Evolutionary conservation across 53 echinoderm and acorn worm species (phyloP), one percentile per base, ranked within the genome.

Genomic region (Luidia sarsii): DNA sequence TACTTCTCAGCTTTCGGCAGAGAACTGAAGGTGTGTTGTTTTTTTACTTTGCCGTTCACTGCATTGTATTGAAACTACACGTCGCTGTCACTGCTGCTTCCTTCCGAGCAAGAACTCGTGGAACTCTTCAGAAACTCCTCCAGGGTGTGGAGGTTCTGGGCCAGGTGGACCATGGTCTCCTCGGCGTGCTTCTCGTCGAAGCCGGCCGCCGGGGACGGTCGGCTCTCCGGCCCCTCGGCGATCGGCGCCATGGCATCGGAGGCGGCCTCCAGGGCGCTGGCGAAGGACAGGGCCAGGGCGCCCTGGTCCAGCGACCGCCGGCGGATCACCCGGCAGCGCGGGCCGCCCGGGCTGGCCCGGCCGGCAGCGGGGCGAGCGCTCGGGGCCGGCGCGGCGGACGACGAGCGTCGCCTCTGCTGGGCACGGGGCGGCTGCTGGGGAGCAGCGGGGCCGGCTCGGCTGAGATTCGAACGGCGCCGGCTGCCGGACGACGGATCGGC

Each of bases 131-230:
- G 65, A 35, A 95, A 92, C 7, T 77, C 66, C 55, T 95, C 92
- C 30, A 95, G 64, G n/a, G 89, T 95, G 0, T 89, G 37, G 20
- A 95, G 77, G 59, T 95, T 92, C n/a, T 59, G 56, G n/a, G 87
- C 92, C 64, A 89, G 49, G 35, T 87, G 92, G 2, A 84, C 64
- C 90, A 92, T 87, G 16, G 87, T 90, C 3, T 81, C 68, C 49
- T 92, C 87, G 3, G 92, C 92, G 48, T 90, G 87, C 54, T 79
- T 67, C 13, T 84, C 56, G 34, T 92, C 89, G 38, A 82, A 82
- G 20, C 73, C 92, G 46, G 66, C 62, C 20, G 54, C 60, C 28
- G 68, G 55, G 9, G 38, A 60, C 30, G 67, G 50, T n/a, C 68
- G 53, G 2, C 61, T 69, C 16, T 90, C 83, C 1, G 52, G 65